A percentile compares a stretch with the other conserved stretches of the same genome.
Conservation (phyloP, 2,113 vertebrate genomes). For the Sisor rabdophorus region DNA sequence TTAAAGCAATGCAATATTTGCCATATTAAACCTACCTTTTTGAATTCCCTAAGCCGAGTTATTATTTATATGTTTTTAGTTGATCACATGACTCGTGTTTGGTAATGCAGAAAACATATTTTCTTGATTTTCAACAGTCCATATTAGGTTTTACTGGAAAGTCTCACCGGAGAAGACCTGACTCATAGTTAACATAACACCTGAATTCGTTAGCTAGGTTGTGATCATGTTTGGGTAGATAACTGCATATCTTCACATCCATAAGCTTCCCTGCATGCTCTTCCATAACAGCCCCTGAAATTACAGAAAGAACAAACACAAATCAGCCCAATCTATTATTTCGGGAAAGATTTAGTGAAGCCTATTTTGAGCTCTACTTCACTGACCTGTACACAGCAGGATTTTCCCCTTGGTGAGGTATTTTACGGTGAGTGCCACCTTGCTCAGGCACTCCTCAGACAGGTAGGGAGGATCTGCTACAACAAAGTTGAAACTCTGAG, state of each 20-base stretch:
- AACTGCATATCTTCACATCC: constrained; percentile 79
- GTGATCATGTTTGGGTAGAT: constrained; percentile 83
- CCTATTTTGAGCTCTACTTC: not conserved
- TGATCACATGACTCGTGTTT: not conserved
- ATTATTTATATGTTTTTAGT: not conserved
- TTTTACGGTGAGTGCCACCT: constrained; percentile 80
- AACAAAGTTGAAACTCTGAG: constrained; percentile 86
- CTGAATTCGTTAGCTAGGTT: constrained; percentile 90
- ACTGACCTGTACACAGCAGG: constrained; percentile 89
- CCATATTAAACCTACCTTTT: not conserved
- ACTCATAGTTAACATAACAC: constrained; percentile 86
- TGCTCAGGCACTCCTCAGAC: constrained; percentile 86
- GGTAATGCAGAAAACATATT: not conserved
- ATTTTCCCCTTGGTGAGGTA: constrained; percentile 84
- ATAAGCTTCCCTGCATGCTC: constrained; percentile 75
- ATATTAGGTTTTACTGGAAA: not conserved
- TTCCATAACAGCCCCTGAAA: constrained; percentile 85
- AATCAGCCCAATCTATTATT: not conserved
- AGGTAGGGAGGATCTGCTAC: constrained; percentile 91
- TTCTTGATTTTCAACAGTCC: not conserved
- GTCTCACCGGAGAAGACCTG: constrained; percentile 64
- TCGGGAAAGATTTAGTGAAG: not conserved
- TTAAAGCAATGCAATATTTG: not conserved
- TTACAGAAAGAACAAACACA: not conserved
- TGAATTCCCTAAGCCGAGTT: not conserved